Evolutionary conservation across 2,797 vertebrate genomes (phyloP), one percentile per base, ranked within the genome.

Genomic region (Sebastes minor): DNA sequence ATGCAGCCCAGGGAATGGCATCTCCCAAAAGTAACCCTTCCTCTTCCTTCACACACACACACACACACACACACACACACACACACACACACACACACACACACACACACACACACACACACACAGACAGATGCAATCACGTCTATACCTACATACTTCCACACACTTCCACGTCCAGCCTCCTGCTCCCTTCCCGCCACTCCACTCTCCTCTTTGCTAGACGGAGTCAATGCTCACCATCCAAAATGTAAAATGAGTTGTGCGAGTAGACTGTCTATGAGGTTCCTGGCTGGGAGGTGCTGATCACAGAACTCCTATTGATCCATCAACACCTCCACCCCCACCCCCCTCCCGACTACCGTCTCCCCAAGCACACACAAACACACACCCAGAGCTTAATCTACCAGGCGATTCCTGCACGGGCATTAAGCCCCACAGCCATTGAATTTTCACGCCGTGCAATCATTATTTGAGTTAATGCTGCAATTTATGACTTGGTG

Each of bases 1-100:
- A 95, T 76, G 71, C 93, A 96, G 97, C 95, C 94, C 87, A 88
- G 96, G 96, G 96, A 97, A 93, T 93, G 86, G 72, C 77, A 94
- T 94, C 92, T 97, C 96, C 96, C 97, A 91, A 92, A 97, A 96
- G 96, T 95, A 95, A 89, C 86, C 82, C 84, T 91, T 86, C 78
- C 87, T 89, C 71, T 82, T 78, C 68, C 68, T 60, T 27, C 60
- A 46, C 88, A 76, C 83, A 73, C 85, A 84, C 90, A 84, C 20
- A 33, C 60, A 83, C 42, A 72, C 52, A n/a, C 25, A n/a, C 88
- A 76, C 83, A 74, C 85, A 84, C 90, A 84, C 38, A 72, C 52
- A 20, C 23, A 57, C 85, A 84, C 90, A 84, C 62, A 57, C 27
- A 42, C 74, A 22, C 70, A 64, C 12, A 27, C 78, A 61, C 74